Evolutionary conservation across 2,888 invertebrate genomes (phyloP).

Genomic region (Xylota sylvarum): DNA sequence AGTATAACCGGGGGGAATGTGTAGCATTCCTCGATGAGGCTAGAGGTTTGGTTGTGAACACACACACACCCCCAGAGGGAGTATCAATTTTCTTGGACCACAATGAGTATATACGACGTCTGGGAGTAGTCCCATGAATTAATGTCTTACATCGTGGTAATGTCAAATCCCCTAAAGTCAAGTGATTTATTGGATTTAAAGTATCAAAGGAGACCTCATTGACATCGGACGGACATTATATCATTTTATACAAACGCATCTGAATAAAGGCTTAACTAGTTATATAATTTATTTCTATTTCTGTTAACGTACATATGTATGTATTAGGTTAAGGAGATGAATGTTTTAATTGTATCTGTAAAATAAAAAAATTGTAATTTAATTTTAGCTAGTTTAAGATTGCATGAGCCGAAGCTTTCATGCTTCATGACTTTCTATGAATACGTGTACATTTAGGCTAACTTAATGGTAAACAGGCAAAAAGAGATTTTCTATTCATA

Average conservation of each 20-base stretch:
- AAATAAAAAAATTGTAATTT: constrained; percentile 38
- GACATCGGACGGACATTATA: constrained; percentile 39
- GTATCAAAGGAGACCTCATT: constrained; percentile 16
- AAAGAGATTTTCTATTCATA: constrained; percentile 54
- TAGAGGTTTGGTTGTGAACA: constrained; percentile 41
- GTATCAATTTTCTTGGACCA: constrained; percentile 40
- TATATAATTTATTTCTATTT: constrained; percentile 11
- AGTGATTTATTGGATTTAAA: constrained; percentile 62
- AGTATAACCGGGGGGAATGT: not conserved
- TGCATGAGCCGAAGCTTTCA: constrained; percentile 22
- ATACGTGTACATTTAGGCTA: constrained; percentile 39
- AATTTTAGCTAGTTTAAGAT: constrained; percentile 21
- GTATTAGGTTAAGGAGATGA: constrained; percentile 6
- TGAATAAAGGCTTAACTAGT: constrained; percentile 50
- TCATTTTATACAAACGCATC: constrained; percentile 51
- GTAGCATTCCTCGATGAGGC: constrained; percentile 4
- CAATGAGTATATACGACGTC: constrained; percentile 37
- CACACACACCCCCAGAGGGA: constrained; percentile 48
- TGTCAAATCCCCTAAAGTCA: constrained; percentile 40
- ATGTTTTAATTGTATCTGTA: constrained; percentile 38
- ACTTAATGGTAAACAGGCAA: constrained; percentile 44
- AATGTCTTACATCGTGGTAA: constrained; percentile 52
- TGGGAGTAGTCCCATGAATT: constrained; percentile 51
- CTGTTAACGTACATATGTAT: not conserved
- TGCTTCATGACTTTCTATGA: constrained; percentile 31